Percentiles rank a stretch among this genome's conserved stretches.
Conservation (phyloP, 2,888 invertebrate species). For the Pseudoips prasinana region DNA sequence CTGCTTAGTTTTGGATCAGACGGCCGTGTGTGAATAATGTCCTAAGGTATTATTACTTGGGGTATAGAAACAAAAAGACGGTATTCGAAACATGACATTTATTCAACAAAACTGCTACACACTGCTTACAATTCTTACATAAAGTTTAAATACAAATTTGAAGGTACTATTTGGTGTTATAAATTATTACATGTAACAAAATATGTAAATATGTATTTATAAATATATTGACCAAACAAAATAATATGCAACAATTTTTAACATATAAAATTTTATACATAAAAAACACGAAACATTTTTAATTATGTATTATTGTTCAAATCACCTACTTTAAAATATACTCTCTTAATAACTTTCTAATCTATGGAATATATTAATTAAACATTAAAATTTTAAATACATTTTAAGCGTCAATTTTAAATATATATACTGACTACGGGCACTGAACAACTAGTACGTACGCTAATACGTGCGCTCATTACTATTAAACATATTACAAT, state of each 20-base stretch:
- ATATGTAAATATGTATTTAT: slow-evolving; percentile 51
- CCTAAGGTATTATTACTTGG: too few relatives aligned
- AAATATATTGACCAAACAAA: slow-evolving; percentile 45
- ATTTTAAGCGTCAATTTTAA: slow-evolving; percentile 54
- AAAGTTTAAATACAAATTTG: slow-evolving; percentile 62
- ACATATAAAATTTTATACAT: slow-evolving; percentile 43
- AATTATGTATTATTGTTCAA: slow-evolving; percentile 54
- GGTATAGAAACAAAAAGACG: too few relatives aligned
- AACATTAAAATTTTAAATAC: slow-evolving; percentile 46
- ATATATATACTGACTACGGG: slow-evolving; percentile 49
- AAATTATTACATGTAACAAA: slow-evolving; percentile 66
- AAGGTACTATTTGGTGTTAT: slow-evolving; percentile 77
- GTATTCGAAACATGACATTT: slow-evolving; percentile 74
- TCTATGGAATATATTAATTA: slow-evolving; percentile 57
- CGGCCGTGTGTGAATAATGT: too few relatives aligned
- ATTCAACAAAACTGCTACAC: slow-evolving; percentile 79
- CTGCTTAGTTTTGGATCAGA: too few relatives aligned
- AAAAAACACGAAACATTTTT: slow-evolving; percentile 47
- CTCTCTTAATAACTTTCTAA: slow-evolving; percentile 40
- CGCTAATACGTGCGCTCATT: slow-evolving; percentile 30
- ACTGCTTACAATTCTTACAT: slow-evolving; percentile 63
- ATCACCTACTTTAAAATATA: slow-evolving; percentile 53
- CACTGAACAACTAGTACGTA: slow-evolving; percentile 37
- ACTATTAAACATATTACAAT: slow-evolving; percentile 2
- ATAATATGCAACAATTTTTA: slow-evolving; percentile 37